Percentiles rank a stretch among this genome's conserved stretches.
Conservation (phyloP, 2,797 vertebrate species). For the Myotis daubentonii region DNA sequence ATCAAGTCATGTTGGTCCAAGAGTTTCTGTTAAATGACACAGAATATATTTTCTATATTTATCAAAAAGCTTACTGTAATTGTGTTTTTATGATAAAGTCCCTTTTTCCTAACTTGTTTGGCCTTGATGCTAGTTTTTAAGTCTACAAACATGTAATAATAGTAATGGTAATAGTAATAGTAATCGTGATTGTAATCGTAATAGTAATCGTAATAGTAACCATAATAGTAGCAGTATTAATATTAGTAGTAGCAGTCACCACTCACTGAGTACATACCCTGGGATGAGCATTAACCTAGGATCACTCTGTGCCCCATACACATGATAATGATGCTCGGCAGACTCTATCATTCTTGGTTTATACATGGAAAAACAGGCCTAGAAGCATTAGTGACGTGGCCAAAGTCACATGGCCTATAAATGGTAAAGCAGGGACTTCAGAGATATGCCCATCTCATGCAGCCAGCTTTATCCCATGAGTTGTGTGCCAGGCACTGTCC, state of each 20-base stretch:
- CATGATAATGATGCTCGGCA: neutral
- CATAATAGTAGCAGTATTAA: neutral
- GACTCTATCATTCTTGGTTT: neutral
- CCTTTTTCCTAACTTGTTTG: neutral
- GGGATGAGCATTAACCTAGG: neutral
- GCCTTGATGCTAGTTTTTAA: neutral
- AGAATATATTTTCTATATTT: constrained; percentile 77
- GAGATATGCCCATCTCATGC: neutral
- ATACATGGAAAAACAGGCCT: neutral
- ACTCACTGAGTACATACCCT: neutral
- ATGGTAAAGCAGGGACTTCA: neutral
- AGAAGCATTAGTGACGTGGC: neutral
- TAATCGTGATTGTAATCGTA: neutral
- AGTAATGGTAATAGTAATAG: neutral
- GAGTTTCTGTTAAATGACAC: constrained; percentile 29
- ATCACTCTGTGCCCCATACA: neutral
- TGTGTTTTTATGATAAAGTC: neutral
- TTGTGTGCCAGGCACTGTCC: neutral
- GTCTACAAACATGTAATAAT: neutral
- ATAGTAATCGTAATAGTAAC: neutral
- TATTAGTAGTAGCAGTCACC: neutral
- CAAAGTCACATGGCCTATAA: neutral
- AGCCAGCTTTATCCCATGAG: neutral
- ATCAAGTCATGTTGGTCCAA: neutral
- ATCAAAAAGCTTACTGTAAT: constrained; percentile 57